phyloP scores from a whole-genome alignment of 2,888 invertebrate genomes.

The Mythimna loreyi region DNA sequence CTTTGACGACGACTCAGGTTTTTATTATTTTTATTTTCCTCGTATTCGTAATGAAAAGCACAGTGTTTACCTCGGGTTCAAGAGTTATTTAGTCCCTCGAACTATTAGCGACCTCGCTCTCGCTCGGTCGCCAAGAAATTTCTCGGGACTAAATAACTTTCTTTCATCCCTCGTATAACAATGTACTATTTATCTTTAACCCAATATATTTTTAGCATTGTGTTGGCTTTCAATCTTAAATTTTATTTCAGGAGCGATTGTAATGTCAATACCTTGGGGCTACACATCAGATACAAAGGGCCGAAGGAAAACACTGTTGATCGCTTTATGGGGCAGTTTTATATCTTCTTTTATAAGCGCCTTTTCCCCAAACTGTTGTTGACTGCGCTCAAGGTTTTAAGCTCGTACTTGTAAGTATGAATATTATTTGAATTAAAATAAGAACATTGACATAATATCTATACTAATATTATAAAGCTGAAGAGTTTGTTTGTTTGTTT shows the following conservation, averaged over 20 bases:
- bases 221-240: conserved; percentile 34
- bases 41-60: too few relatives aligned
- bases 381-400: conserved; percentile 69
- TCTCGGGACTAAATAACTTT: too few relatives aligned
- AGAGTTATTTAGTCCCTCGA: too few relatives aligned
- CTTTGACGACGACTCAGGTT: too few relatives aligned
- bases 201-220: not conserved
- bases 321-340: conserved; percentile 69
- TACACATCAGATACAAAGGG: conserved; percentile 77
- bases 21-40: too few relatives aligned
- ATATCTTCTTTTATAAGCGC: conserved; percentile 67
- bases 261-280: conserved; percentile 77
- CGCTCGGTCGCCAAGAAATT: too few relatives aligned
- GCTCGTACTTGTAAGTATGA: conserved; percentile 72
- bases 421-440: not conserved
- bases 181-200: not conserved
- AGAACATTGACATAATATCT: not conserved
- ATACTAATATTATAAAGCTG: too few relatives aligned
- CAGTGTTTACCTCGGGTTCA: too few relatives aligned
- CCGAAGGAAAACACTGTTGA: conserved; percentile 64
- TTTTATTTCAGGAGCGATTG: conserved; percentile 71
- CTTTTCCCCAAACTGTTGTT: conserved; percentile 75
- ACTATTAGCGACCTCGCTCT: too few relatives aligned
- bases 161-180: too few relatives aligned
- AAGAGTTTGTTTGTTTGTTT: too few relatives aligned